Percentiles rank a stretch among this genome's conserved stretches.
These are phyloP conservation scores for Urosaurus nigricauda DNA, from an alignment of 2,797 vertebrate genomes.

Conservation along the genomic window DNA sequence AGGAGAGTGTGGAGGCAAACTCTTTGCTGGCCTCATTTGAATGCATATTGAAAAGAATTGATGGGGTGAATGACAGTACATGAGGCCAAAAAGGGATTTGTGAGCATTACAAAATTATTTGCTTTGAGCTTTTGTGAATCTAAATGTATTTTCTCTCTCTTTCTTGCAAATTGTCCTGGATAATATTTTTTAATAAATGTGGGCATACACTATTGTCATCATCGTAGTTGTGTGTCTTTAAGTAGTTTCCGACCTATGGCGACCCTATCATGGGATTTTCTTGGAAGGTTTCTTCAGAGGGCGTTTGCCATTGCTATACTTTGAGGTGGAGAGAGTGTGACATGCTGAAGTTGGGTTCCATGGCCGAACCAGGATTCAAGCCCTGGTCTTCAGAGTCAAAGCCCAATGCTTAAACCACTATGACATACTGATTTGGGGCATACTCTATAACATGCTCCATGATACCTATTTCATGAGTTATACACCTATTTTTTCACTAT, in stretches of 20 bases:
- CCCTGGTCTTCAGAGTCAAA: too few species aligned
- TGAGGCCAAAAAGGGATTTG: background rate
- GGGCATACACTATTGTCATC: background rate
- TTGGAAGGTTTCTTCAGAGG: too few species aligned
- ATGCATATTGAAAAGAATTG: background rate
- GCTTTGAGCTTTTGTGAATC: background rate
- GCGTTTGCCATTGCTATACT: too few species aligned
- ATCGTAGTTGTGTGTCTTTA: too few species aligned
- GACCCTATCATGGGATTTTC: too few species aligned
- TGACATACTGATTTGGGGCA: too few species aligned
- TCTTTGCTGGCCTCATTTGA: background rate
- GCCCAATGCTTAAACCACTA: too few species aligned
- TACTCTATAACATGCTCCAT: background rate
- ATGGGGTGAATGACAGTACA: background rate
- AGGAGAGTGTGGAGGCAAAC: conserved; percentile 7
- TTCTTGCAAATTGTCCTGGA: background rate
- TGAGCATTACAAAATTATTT: background rate
- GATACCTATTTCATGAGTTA: background rate
- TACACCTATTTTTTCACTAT: background rate
- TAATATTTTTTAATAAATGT: background rate
- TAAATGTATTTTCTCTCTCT: too few species aligned
- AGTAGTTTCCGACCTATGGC: too few species aligned
- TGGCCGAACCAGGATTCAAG: too few species aligned
- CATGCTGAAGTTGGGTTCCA: too few species aligned
- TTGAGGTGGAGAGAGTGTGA: too few species aligned